A percentile compares a stretch with the other conserved stretches of the same genome.
phyloP scores from a whole-genome alignment of 2,113 vertebrate genomes.

The Phrynosoma platyrhinos region DNA sequence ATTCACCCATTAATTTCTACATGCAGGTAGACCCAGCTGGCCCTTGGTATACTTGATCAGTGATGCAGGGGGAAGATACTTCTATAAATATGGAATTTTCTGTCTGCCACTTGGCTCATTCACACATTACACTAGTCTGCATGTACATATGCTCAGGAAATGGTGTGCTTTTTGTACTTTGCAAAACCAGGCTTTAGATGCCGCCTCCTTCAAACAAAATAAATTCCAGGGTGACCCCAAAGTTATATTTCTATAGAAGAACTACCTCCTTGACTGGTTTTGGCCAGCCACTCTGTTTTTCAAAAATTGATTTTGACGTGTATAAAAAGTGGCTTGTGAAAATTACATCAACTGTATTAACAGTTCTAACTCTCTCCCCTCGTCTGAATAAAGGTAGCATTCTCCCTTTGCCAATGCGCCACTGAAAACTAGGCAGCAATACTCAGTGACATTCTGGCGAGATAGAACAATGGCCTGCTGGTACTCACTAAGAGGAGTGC shows the following conservation, averaged over 20 bases:
- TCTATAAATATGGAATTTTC: not conserved
- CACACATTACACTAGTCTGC: not conserved
- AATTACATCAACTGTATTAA: not conserved
- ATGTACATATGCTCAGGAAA: not conserved
- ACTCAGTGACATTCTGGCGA: not conserved
- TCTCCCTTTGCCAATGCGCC: too few species aligned
- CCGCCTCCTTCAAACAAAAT: not conserved
- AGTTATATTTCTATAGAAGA: too few species aligned
- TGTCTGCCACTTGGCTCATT: not conserved
- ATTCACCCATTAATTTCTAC: not conserved
- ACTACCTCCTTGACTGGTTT: not conserved
- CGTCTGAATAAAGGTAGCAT: too few species aligned
- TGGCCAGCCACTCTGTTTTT: not conserved
- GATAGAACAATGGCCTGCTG: not conserved
- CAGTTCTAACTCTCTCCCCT: not conserved
- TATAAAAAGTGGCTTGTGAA: not conserved
- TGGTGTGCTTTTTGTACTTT: not conserved
- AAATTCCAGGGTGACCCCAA: not conserved
- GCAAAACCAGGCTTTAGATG: not conserved
- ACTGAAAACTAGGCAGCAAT: too few species aligned
- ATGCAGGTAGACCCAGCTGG: not conserved
- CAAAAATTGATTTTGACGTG: not conserved
- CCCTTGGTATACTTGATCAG: not conserved
- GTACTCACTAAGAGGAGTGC: not conserved
- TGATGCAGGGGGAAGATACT: not conserved